These are phyloP conservation scores for Muntiacus muntjak DNA, from an alignment of 2,113 vertebrate species.

Conservation along the genomic window DNA sequence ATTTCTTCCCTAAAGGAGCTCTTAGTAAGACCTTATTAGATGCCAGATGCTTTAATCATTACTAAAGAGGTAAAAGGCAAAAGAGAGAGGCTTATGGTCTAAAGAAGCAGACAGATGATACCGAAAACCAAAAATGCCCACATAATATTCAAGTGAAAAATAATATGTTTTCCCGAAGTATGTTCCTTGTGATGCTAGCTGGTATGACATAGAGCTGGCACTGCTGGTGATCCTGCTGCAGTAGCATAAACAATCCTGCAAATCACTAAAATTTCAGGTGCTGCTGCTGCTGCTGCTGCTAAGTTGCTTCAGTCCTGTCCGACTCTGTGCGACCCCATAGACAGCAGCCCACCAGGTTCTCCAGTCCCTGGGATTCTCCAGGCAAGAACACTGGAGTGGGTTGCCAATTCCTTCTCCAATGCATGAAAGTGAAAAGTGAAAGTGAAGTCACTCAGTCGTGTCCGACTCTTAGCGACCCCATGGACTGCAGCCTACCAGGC, in stretches of 20 bases:
- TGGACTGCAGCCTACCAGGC: neutral
- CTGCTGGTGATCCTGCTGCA: neutral
- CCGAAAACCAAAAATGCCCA: neutral
- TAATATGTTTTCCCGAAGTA: neutral
- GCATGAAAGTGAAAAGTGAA: neutral
- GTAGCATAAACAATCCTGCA: neutral
- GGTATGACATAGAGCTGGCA: neutral
- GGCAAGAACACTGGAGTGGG: neutral
- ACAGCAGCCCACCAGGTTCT: fast-evolving
- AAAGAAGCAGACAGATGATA: neutral
- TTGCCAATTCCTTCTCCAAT: neutral
- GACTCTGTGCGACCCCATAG: neutral
- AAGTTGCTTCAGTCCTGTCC: fast-evolving
- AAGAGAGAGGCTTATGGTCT: neutral
- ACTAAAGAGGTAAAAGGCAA: neutral
- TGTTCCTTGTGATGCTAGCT: neutral
- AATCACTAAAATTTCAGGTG: neutral
- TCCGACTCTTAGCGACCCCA: fast-evolving
- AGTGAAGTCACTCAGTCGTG: neutral
- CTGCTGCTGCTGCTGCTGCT: no score
- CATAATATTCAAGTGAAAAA: neutral
- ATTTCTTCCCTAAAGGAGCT: neutral
- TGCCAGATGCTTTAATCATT: neutral
- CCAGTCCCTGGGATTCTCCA: neutral
- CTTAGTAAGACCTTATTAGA: neutral